Conservation (phyloP, 1,140 invertebrate species). For the Atta texana region DNA sequence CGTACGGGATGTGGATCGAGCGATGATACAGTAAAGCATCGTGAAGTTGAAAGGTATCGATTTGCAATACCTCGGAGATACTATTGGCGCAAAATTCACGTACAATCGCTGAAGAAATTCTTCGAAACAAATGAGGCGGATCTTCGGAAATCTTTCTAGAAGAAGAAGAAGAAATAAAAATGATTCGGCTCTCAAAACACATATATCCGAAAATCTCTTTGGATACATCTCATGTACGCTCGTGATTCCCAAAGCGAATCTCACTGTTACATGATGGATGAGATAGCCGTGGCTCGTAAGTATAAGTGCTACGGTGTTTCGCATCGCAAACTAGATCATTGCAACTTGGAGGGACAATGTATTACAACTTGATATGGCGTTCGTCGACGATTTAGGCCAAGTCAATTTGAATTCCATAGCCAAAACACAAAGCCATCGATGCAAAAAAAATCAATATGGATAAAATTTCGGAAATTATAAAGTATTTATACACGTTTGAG, state of each 20-base stretch:
- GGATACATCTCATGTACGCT: slow-evolving; percentile 29
- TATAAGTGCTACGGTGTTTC: slow-evolving; percentile 7
- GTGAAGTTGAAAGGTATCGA: slow-evolving; percentile 33
- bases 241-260: background rate
- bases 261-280: slow-evolving; percentile 42
- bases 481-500: too few species aligned
- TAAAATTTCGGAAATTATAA: too few species aligned
- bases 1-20: slow-evolving; percentile 3
- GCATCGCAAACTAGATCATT: background rate
- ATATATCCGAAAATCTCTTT: slow-evolving; percentile 27
- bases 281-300: background rate
- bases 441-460: too few species aligned
- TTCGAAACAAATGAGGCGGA: background rate
- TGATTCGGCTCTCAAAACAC: background rate
- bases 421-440: too few species aligned
- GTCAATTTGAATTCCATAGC: too few species aligned
- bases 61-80: slow-evolving; percentile 10
- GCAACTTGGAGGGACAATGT: background rate
- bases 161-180: slow-evolving; percentile 6
- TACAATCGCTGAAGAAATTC: slow-evolving; percentile 12
- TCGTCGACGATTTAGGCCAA: slow-evolving; percentile 27
- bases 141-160: background rate
- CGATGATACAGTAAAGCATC: slow-evolving; percentile 1
- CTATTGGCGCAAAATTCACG: background rate
- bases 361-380: slow-evolving; percentile 43